Base-by-base conservation (phyloP, 1,140 invertebrate species). In the Pseudoatta argentina region DNA sequence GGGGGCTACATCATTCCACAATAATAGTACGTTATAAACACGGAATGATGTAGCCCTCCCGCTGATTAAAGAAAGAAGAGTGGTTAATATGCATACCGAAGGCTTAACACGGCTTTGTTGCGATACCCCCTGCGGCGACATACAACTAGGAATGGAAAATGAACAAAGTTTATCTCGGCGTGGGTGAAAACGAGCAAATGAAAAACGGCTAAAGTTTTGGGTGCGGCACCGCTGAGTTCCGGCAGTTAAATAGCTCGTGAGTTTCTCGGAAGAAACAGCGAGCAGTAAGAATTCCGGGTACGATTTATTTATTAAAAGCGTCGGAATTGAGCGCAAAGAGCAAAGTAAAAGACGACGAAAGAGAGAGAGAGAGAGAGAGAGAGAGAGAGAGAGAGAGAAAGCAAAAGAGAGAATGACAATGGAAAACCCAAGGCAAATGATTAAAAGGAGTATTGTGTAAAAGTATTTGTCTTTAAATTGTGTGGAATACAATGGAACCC, bases 231-330 rank as follows among this genome's bases (percentile, higher is more conserved):
- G 53, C 39, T 55, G 79, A 83, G 69, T 83, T 83, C 79, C 79
- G 79, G 69, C 55, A 73, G 79, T 83, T 83, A 83, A 83, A 83
- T 83, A 83, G 69, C 79, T 83, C 39, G 69, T 72, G 69, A 83
- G 79, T 83, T 61, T 61, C 79, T 83, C 14, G 18, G 66, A 73
- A 61, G 79, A 63, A 83, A 61, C 79, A 82, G 30, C 64, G 53
- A 81, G 34, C 53, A 81, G 55, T 61, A 83, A 83, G 79, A 83
- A 83, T 83, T 72, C 57, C 55, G 57, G 34, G 79, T 73, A 75
- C 79, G 79, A 83, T 83, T 83, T 83, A 83, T 83, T 83, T 83
- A 83, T 83, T 83, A 83, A 83, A 83, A 83, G 55, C 57, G 55
- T 75, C 57, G 79, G 69, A 83, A 83, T 83, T 75, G 79, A 83